These are phyloP conservation scores for Stichopus horrens DNA, from an alignment of 53 echinoderm and acorn worm genomes.

Conservation along the genomic window DNA sequence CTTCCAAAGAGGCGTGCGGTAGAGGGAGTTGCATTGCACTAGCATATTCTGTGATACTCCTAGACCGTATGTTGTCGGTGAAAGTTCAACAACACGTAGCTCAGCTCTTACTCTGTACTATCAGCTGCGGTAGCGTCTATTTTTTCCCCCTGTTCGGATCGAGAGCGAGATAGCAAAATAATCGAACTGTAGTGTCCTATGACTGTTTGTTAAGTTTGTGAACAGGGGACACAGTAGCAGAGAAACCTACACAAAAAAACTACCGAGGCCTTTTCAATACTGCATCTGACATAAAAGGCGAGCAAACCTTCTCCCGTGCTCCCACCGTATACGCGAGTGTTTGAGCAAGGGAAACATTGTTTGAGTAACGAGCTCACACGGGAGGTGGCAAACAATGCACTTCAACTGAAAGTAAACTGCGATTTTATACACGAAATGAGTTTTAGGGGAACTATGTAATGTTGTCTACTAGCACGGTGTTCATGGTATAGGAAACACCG, in stretches of 20 bases:
- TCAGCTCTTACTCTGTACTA: not conserved
- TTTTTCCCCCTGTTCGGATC: not conserved
- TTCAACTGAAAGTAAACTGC: slow-evolving; percentile 34
- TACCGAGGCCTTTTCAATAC: slow-evolving; percentile 10
- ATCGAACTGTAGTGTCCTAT: slow-evolving; percentile 27
- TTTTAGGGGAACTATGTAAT: not conserved
- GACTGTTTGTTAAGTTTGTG: slow-evolving; percentile 31
- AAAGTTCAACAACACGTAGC: slow-evolving; percentile 21
- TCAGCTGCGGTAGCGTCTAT: slow-evolving; percentile 21
- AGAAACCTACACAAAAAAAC: slow-evolving; percentile 23
- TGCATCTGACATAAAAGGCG: slow-evolving; percentile 25
- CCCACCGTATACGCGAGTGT: slow-evolving; percentile 29
- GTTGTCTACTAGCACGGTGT: not conserved
- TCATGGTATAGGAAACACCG: not conserved
- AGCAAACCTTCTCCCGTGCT: slow-evolving; percentile 8
- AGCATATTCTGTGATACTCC: not conserved
- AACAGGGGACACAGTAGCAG: slow-evolving; percentile 34
- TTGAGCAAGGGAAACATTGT: slow-evolving; percentile 40
- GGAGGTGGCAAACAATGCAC: slow-evolving; percentile 37
- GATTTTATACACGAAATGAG: not conserved
- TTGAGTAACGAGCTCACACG: slow-evolving; percentile 39
- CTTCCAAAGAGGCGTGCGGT: not conserved
- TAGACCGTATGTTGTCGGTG: slow-evolving; percentile 9
- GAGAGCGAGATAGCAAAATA: not conserved
- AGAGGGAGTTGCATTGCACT: not conserved